Evolutionary conservation across 2,113 vertebrate species (phyloP).

Genomic region (Macrotis lagotis): DNA sequence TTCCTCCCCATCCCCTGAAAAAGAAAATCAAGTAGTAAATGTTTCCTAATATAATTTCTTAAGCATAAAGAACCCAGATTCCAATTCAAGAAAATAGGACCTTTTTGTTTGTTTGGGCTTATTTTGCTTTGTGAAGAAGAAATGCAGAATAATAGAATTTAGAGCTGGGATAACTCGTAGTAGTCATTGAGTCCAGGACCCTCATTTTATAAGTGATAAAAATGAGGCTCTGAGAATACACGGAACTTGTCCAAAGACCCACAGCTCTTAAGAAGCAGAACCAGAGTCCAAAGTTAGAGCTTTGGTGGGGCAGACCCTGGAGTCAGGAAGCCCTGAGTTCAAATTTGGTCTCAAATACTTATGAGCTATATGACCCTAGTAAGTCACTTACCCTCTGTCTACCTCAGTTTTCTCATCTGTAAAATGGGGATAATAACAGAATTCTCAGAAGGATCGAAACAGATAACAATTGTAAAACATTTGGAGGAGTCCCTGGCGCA

Average conservation of each 20-base stretch:
- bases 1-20: background rate
- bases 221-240: background rate
- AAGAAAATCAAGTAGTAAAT: background rate
- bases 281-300: background rate
- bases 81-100: constrained; percentile 23
- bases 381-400: background rate
- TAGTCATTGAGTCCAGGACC: background rate
- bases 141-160: background rate
- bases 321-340: background rate
- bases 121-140: background rate
- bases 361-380: background rate
- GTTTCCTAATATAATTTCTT: constrained; percentile 39
- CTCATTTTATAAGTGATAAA: background rate
- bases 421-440: background rate
- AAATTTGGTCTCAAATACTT: background rate
- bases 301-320: background rate
- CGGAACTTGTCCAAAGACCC: background rate
- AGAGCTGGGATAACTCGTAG: background rate
- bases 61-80: constrained; percentile 34
- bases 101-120: background rate
- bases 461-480: background rate
- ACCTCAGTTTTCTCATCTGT: background rate
- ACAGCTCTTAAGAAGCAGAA: background rate
- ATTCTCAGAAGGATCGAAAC: background rate
- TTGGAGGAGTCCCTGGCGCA: background rate